Percentiles rank a stretch among this genome's conserved stretches.
These are phyloP conservation scores for Dione juno DNA, from an alignment of 2,888 invertebrate species.

Conservation along the genomic window DNA sequence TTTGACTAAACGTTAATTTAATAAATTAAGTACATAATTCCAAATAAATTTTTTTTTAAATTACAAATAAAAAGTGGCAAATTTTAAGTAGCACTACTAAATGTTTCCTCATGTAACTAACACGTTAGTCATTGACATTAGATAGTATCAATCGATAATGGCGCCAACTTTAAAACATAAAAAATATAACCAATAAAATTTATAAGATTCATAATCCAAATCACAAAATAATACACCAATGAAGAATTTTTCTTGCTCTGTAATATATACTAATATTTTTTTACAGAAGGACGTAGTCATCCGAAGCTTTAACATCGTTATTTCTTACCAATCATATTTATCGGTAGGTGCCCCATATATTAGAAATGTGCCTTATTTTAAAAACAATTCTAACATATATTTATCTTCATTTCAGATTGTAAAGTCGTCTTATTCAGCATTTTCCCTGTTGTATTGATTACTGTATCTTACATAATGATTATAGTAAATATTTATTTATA, in stretches of 20 bases:
- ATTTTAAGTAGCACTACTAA: too few relatives aligned
- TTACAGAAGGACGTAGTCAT: conserved; percentile 59
- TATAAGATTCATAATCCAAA: too few relatives aligned
- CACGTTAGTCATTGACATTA: too few relatives aligned
- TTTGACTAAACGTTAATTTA: too few relatives aligned
- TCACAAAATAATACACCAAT: not conserved
- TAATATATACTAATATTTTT: conserved; percentile 8
- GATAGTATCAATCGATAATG: too few relatives aligned
- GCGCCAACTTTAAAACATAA: too few relatives aligned
- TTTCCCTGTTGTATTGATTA: conserved; percentile 58
- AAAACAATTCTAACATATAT: not conserved
- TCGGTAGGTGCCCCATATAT: conserved; percentile 49
- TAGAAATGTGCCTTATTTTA: not conserved
- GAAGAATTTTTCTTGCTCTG: not conserved
- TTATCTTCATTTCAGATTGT: conserved; percentile 50
- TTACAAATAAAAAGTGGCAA: too few relatives aligned
- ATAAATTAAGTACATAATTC: too few relatives aligned
- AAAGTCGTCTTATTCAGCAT: conserved; percentile 58
- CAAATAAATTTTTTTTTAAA: too few relatives aligned
- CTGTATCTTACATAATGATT: not conserved
- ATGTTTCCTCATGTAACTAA: too few relatives aligned
- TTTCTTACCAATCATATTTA: conserved; percentile 59
- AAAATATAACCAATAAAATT: too few relatives aligned
- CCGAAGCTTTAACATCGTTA: conserved; percentile 54
- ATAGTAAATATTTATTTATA: too few relatives aligned